phyloP scores from a whole-genome alignment of 2,113 vertebrate genomes.

The Mohoua ochrocephala region DNA sequence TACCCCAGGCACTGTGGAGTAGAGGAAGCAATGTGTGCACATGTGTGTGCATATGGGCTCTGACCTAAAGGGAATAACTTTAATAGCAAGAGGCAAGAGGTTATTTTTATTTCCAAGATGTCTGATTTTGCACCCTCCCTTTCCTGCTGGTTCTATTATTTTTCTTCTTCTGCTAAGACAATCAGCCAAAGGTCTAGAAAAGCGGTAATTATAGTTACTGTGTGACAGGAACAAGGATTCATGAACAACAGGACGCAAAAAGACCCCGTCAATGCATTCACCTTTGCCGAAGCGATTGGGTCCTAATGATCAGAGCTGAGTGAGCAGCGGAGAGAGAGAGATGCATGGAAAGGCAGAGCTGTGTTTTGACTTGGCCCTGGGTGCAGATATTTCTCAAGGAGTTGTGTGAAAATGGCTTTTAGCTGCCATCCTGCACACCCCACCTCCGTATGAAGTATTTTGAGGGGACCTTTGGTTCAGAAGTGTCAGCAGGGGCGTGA shows the following conservation, averaged over 20 bases:
- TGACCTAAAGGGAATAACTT: not conserved
- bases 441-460: accelerated
- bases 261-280: not conserved
- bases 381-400: not conserved
- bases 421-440: not conserved
- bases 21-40: not conserved
- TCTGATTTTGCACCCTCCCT: not conserved
- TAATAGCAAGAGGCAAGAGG: not conserved
- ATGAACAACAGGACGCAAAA: not conserved
- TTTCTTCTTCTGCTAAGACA: not conserved
- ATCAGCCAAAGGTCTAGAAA: not conserved
- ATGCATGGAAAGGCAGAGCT: not conserved
- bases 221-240: not conserved
- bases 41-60: not conserved
- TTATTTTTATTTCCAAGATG: not conserved
- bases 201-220: not conserved
- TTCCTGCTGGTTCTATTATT: not conserved
- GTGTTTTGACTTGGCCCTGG: not conserved
- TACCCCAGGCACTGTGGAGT: not conserved
- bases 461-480: not conserved
- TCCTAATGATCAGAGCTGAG: not conserved
- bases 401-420: not conserved
- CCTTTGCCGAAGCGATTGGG: not conserved
- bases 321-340: not conserved
- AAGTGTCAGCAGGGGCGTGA: not conserved